Evolutionary conservation across 2,888 invertebrate genomes (phyloP), one percentile per base, ranked within the genome.

Genomic region (Esperia sulphurella): DNA sequence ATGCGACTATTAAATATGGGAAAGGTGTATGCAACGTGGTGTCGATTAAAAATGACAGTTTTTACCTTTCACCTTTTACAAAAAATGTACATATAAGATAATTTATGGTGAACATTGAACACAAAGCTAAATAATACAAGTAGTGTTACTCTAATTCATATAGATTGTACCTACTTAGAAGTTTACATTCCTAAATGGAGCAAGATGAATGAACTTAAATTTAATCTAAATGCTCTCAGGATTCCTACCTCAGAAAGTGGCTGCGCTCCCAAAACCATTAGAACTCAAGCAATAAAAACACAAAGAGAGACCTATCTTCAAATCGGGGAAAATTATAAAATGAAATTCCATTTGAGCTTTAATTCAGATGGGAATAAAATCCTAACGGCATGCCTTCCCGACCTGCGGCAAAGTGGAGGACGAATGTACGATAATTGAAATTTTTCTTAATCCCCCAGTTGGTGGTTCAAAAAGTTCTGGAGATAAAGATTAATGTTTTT

Each of bases 291-390:
- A 61, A 62, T 65, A 62, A 63, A 68, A 59, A 53, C 59, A 58
- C 65, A 63, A 60, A 57, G 60, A 52, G 55, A 54, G 51, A 9
- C 28, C 28, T 41, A 21, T 69, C 68, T 64, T 55, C 54, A 64
- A 73, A 76, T 72, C 63, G 63, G 57, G 53, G 68, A 65, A 69
- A 75, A 79, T 80, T 77, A 78, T 75, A 77, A 75, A 80, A 74
- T 69, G 70, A 65, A 66, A 71, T 73, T 76, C 73, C 74, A 74
- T 77, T 75, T 66, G 71, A 66, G 71, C 61, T 75, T 75, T 75
- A 72, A 78, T 69, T 76, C 76, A 67, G 63, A 62, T 64, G 70
- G 75, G 76, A 66, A 68, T 73, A 64, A 72, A 73, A 75, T 71
- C 64, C 66, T 64, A 67, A 57, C 56, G 63, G 51, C 50, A 58